A percentile compares a stretch with the other conserved stretches of the same genome.
These are phyloP conservation scores for Koerneria pararmatus DNA, from an alignment of 2,888 invertebrate species.

Conservation along the genomic window DNA sequence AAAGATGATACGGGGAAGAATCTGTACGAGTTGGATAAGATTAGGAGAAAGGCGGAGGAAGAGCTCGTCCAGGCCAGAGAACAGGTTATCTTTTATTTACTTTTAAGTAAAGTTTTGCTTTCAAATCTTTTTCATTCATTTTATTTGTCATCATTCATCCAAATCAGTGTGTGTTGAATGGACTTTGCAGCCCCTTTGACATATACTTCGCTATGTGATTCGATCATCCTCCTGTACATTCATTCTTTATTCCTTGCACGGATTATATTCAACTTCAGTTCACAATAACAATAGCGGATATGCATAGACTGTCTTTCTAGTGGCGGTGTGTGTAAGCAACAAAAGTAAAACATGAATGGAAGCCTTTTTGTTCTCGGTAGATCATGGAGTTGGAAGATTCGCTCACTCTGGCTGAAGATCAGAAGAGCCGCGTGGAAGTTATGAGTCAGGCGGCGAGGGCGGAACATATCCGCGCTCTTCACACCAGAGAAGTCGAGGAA, in stretches of 20 bases:
- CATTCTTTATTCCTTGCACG: too few species aligned
- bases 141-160: too few species aligned
- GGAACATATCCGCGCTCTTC: slow-evolving; percentile 86
- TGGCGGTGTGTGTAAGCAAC: too few species aligned
- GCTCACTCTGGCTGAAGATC: slow-evolving; percentile 89
- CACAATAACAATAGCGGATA: too few species aligned
- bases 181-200: too few species aligned
- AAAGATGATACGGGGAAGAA: slow-evolving; percentile 97
- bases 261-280: too few species aligned
- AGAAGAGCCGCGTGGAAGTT: slow-evolving; percentile 80
- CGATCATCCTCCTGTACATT: too few species aligned
- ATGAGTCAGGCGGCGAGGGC: slow-evolving; percentile 70
- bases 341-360: too few species aligned
- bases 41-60: slow-evolving; percentile 81
- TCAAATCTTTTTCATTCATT: too few species aligned
- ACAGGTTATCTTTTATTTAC: slow-evolving; percentile 72
- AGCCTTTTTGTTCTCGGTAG: slow-evolving; percentile 64
- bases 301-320: too few species aligned
- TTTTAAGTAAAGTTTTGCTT: not conserved
- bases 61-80: slow-evolving; percentile 40
- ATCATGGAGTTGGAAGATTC: slow-evolving; percentile 94
- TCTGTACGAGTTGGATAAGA: slow-evolving; percentile 93
- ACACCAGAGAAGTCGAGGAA: slow-evolving; percentile 85
- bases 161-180: too few species aligned
- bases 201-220: too few species aligned